Evolutionary conservation across 2,797 vertebrate species (phyloP).

Genomic region (Eulemur albifrons): DNA sequence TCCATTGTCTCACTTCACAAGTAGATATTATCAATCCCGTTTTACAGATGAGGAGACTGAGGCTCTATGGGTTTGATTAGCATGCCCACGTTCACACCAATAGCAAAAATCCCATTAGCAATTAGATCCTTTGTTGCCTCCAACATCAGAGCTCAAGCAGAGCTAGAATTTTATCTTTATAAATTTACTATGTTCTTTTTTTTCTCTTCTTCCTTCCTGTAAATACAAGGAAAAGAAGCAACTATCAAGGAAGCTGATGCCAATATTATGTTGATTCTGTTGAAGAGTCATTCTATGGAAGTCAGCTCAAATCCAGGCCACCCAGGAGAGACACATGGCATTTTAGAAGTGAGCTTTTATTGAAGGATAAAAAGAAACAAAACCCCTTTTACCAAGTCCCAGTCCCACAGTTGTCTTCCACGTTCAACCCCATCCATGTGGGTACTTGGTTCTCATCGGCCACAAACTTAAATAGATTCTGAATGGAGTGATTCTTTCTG

Average conservation of each 20-base stretch:
- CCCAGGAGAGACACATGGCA: not conserved
- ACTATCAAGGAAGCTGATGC: not conserved
- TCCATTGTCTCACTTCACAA: not conserved
- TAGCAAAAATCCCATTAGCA: not conserved
- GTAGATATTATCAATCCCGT: not conserved
- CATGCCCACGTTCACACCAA: not conserved
- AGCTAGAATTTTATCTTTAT: not conserved
- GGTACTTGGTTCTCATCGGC: not conserved
- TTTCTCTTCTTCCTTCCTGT: not conserved
- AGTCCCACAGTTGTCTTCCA: not conserved
- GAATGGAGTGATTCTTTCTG: not conserved
- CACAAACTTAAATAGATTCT: not conserved
- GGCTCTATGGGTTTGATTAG: not conserved
- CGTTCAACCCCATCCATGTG: not conserved
- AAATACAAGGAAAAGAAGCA: not conserved
- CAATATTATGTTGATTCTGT: not conserved
- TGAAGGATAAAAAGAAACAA: not conserved
- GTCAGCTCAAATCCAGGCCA: not conserved
- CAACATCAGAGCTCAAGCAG: not conserved
- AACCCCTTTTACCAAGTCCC: not conserved
- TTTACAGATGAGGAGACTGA: not conserved
- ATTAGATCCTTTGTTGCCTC: not conserved
- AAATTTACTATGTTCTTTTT: not conserved
- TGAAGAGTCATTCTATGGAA: not conserved
- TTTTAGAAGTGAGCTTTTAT: slow-evolving; percentile 11